These are phyloP conservation scores for Papilio aristodemus DNA, from an alignment of 1,140 invertebrate genomes.

Conservation along the genomic window DNA sequence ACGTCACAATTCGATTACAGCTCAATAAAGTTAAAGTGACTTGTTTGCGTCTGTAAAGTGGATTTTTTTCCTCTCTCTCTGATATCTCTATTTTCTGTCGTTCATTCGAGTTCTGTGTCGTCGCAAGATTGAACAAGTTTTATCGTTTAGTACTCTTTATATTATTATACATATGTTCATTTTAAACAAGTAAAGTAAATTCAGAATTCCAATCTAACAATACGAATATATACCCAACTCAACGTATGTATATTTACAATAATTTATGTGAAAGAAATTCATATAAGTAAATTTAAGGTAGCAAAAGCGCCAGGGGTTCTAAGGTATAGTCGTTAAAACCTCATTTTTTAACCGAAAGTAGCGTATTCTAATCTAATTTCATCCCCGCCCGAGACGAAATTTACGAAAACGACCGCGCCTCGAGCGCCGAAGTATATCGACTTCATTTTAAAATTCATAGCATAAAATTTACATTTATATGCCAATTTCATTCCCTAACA, in stretches of 20 bases:
- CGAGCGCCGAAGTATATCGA: constrained; percentile 76
- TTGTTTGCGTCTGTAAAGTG: constrained; percentile 79
- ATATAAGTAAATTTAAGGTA: constrained; percentile 5
- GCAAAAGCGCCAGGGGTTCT: constrained; percentile 5
- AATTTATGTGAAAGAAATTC: not conserved
- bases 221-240: not conserved
- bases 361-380: constrained; percentile 74
- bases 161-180: no score
- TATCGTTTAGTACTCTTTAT: constrained; percentile 12
- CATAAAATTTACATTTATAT: constrained; percentile 81
- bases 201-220: not conserved
- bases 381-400: constrained; percentile 65
- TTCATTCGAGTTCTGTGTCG: constrained; percentile 37
- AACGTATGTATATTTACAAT: no score
- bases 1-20: constrained; percentile 80
- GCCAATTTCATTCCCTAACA: constrained; percentile 80
- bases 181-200: not conserved
- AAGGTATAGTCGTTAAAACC: constrained; percentile 56
- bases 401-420: constrained; percentile 63
- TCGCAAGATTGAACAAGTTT: constrained; percentile 14
- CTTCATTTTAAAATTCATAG: constrained; percentile 81
- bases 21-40: constrained; percentile 81
- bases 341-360: constrained; percentile 64
- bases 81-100: constrained; percentile 62
- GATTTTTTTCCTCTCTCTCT: constrained; percentile 73